Percentiles rank a stretch among this genome's conserved stretches.
Conservation (phyloP, 2,888 invertebrate species). For the Adelognathus sp. region DNA sequence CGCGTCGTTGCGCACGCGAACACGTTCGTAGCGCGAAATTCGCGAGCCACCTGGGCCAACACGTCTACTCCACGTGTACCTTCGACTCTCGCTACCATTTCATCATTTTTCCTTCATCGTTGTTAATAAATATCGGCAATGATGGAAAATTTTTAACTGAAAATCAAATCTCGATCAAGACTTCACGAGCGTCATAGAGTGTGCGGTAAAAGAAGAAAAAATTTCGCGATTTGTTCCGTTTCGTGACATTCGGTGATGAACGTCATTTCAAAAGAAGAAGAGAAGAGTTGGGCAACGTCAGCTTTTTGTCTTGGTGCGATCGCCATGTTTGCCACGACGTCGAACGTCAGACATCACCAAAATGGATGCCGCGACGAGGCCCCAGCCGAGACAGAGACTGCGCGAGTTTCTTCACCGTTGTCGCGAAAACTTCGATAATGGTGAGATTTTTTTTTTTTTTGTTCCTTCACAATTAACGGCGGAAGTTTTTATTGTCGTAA, state of each 20-base stretch:
- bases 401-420: not conserved
- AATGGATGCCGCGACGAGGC: conserved; percentile 57
- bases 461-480: too few species aligned
- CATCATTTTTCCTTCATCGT: not conserved
- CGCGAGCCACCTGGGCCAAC: conserved; percentile 49
- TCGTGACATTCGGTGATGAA: conserved; percentile 37
- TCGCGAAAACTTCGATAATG: not conserved
- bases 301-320: conserved; percentile 39
- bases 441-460: conserved; percentile 34
- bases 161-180: not conserved
- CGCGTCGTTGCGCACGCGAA: conserved; percentile 62
- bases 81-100: not conserved
- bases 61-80: conserved; percentile 50
- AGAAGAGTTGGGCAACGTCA: conserved; percentile 32
- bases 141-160: not conserved
- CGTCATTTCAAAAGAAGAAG: conserved; percentile 41
- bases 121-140: not conserved
- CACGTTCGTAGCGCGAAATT: conserved; percentile 54
- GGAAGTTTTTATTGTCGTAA: not conserved
- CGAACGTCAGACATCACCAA: conserved; percentile 47
- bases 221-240: not conserved
- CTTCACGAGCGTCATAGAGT: not conserved
- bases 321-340: conserved; percentile 43
- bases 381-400: not conserved
- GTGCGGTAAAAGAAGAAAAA: conserved; percentile 8